Base-by-base conservation (phyloP, 2,113 vertebrate species). In the Heterotilapia buettikoferi region DNA sequence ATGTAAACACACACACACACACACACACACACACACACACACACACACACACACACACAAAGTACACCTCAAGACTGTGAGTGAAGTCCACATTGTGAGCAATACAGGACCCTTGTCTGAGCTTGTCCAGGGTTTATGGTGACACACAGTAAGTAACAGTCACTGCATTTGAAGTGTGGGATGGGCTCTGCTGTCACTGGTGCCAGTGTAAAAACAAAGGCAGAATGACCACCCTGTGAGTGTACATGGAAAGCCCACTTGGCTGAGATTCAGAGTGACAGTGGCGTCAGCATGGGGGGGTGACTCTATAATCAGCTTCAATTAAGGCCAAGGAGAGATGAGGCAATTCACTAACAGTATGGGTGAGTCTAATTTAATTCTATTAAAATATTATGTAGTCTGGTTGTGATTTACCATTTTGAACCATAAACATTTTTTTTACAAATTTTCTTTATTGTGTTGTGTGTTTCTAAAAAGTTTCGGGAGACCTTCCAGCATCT, bases 271-370 rank as follows among this genome's bases (percentile, higher is more conserved):
- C 90, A 93, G 90, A 92, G 89, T 94, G 95, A 95, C 94, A 95
- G 91, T 92, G 92, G 90, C 31, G 52, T 93, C 92, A 85, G 91
- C 90, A 90, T 89, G 92, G 86, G 92, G 68, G 91, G 91, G 88
- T 93, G 94, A 93, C 91, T 95, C 92, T 89, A 86, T 92, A 90
- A 94, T 96, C 95, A 95, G 84, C 90, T 96, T 95, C 87, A 95
- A 95, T 96, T 96, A 96, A 93, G 95, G 95, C 92, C 95, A 96
- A 89, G 71, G 85, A 90, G 86, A 92, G 89, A 93, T 38, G 26
- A 89, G 89, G 40, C 86, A 89, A 87, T 90, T 89, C 88, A 79
- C 63, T 19, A 85, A 63, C 50, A 81, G 26, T 47, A 45, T 16
- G 81, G 86, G 68, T 82, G 57, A 83, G 71, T 91, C 79, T 79